Evolutionary conservation across 2,797 vertebrate genomes (phyloP).

Genomic region (Falco berigora): DNA sequence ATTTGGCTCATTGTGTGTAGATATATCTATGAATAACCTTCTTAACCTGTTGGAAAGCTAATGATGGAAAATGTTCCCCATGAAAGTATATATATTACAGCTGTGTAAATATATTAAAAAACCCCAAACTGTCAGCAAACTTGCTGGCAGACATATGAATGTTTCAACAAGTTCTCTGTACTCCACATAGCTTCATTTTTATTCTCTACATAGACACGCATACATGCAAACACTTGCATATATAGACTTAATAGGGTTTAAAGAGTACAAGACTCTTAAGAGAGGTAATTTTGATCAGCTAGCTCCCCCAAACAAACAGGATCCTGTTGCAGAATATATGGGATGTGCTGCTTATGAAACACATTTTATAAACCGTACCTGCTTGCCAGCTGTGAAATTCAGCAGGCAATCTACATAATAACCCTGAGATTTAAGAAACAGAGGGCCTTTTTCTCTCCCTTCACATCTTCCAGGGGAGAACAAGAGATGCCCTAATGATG

Average conservation of each 20-base stretch:
- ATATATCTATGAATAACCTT: conserved; percentile 69
- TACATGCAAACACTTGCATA: fast-evolving
- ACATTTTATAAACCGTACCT: conserved; percentile 31
- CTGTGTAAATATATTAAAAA: conserved; percentile 66
- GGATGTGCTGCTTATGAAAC: conserved; percentile 10
- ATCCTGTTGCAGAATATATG: not conserved
- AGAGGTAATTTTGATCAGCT: conserved; percentile 8
- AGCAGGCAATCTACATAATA: not conserved
- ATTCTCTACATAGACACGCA: conserved; percentile 9
- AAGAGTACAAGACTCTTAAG: not conserved
- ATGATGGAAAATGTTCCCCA: conserved; percentile 69
- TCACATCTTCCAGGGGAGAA: not conserved
- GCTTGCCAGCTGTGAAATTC: conserved; percentile 16
- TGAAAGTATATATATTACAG: conserved; percentile 59
- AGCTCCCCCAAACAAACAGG: not conserved
- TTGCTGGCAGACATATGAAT: conserved; percentile 56
- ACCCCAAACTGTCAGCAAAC: conserved; percentile 38
- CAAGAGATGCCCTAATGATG: not conserved
- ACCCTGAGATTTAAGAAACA: not conserved
- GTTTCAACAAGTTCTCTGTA: conserved; percentile 65
- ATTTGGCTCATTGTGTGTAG: conserved; percentile 46
- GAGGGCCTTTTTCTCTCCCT: not conserved
- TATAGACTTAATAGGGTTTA: not conserved
- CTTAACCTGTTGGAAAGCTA: conserved; percentile 58
- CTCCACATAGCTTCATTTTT: conserved; percentile 41